Conservation (phyloP, 1,140 invertebrate species). For the Cotesia typhae region DNA sequence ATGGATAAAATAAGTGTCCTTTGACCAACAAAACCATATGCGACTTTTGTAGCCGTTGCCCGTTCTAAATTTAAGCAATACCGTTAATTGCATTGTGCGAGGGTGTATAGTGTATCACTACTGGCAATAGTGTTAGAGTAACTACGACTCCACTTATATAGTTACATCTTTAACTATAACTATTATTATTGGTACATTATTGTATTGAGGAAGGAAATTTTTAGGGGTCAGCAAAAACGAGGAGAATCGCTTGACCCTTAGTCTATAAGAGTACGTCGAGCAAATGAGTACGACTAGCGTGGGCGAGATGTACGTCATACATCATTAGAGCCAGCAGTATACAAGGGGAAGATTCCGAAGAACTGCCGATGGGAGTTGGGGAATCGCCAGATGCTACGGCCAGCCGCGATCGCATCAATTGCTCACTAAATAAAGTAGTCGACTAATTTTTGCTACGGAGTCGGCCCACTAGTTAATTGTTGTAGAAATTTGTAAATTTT, state of each 20-base stretch:
- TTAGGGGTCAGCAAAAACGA: constrained; percentile 43
- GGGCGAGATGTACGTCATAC: constrained; percentile 51
- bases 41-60: background rate
- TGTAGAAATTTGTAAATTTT: too few species aligned
- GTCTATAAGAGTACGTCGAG: constrained; percentile 21
- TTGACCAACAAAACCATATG: constrained; percentile 29
- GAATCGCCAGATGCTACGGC: constrained; percentile 53
- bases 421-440: constrained; percentile 16
- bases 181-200: too few species aligned
- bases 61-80: constrained; percentile 49
- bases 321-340: constrained; percentile 51
- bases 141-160: background rate
- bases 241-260: constrained; percentile 51
- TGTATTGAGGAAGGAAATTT: constrained; percentile 25
- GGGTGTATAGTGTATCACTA: background rate
- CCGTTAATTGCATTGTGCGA: constrained; percentile 56
- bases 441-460: background rate
- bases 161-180: too few species aligned
- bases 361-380: constrained; percentile 50
- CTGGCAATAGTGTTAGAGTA: background rate
- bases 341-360: constrained; percentile 29
- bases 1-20: background rate
- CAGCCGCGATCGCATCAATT: constrained; percentile 24
- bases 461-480: too few species aligned
- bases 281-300: constrained; percentile 41